These are phyloP conservation scores for Stenoptilia bipunctidactyla DNA, from an alignment of 2,888 invertebrate species.

Conservation along the genomic window DNA sequence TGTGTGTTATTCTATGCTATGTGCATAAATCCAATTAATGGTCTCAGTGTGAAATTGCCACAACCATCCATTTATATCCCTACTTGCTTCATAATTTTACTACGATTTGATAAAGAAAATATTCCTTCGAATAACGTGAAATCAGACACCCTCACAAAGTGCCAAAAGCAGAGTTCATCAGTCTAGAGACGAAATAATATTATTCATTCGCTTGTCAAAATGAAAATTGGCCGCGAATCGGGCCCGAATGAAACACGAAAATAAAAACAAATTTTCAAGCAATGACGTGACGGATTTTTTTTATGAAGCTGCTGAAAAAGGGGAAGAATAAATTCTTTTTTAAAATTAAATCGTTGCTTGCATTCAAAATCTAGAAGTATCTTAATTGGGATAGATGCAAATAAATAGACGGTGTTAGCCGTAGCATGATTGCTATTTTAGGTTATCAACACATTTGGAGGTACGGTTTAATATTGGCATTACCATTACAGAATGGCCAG, in stretches of 20 bases:
- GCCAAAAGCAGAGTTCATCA: constrained; percentile 33
- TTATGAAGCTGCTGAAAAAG: not conserved
- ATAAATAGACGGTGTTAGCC: not conserved
- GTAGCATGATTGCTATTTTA: not conserved
- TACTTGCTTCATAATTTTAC: no score
- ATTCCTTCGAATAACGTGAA: no score
- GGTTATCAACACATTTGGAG: not conserved
- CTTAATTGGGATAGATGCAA: no score
- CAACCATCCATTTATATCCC: no score
- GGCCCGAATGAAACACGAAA: constrained; percentile 20
- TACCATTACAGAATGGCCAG: constrained; percentile 60
- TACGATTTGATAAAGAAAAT: no score
- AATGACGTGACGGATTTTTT: constrained; percentile 15
- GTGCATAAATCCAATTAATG: no score
- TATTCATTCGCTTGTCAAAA: constrained; percentile 58
- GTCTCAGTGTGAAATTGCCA: no score
- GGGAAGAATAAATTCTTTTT: not conserved
- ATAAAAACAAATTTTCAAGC: constrained; percentile 20
- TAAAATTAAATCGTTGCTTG: no score
- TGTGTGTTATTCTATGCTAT: no score
- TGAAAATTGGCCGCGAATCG: constrained; percentile 46
- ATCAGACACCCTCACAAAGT: constrained; percentile 21
- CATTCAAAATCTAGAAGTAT: no score
- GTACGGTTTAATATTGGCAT: constrained; percentile 32
- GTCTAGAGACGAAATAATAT: constrained; percentile 36